Conservation (phyloP, 2,888 invertebrate genomes). For the Ormia ochracea region DNA sequence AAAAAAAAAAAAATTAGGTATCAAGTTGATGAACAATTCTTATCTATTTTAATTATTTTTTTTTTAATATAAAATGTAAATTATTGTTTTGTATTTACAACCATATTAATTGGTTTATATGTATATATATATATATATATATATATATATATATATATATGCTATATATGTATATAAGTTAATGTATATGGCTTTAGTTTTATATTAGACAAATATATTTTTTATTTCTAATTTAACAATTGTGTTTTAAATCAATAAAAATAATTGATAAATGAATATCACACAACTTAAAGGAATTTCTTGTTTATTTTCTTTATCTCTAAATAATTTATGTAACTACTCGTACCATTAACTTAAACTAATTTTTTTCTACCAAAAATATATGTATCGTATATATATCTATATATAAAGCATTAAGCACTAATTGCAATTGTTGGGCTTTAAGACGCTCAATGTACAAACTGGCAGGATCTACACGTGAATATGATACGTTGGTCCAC, state of each 20-base stretch:
- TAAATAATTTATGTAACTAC: conserved; percentile 45
- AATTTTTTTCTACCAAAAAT: conserved; percentile 30
- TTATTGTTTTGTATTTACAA: conserved; percentile 61
- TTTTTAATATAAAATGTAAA: conserved; percentile 29
- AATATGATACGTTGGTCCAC: conserved; percentile 1
- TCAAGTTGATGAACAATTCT: background rate
- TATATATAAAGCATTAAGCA: conserved; percentile 54
- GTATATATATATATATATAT: background rate
- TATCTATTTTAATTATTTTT: background rate
- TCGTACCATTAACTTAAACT: conserved; percentile 15
- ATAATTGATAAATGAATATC: conserved; percentile 55
- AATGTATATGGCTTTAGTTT: too few relatives aligned
- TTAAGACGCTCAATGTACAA: conserved; percentile 9
- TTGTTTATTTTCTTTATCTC: conserved; percentile 16
- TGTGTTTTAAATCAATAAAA: conserved; percentile 8
- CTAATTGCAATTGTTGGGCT: conserved; percentile 16
- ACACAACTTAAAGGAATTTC: conserved; percentile 54
- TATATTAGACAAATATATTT: too few relatives aligned
- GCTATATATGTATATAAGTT: too few relatives aligned
- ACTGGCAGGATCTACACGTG: background rate
- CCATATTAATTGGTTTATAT: conserved; percentile 47
- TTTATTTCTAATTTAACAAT: too few relatives aligned
- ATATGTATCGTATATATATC: conserved; percentile 18
- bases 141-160: background rate
- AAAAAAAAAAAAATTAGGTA: too few relatives aligned